These are phyloP conservation scores for Chroicocephalus ridibundus DNA, from an alignment of 2,113 vertebrate genomes.

Conservation along the genomic window DNA sequence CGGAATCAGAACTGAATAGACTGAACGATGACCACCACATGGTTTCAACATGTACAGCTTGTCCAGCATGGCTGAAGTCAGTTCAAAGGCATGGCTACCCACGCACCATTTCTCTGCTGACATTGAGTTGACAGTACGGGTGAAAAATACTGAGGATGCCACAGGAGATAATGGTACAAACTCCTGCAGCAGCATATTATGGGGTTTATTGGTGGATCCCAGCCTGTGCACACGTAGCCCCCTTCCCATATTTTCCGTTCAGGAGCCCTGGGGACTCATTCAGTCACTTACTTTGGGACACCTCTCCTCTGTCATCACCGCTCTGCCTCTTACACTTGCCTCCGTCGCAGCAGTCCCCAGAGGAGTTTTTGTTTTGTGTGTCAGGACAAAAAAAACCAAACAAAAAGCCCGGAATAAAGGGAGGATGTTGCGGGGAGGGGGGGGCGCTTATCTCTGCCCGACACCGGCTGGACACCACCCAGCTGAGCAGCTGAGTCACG, in stretches of 20 bases:
- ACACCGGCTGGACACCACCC: constrained; percentile 39
- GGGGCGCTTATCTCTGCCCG: constrained; percentile 39
- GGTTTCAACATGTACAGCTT: background rate
- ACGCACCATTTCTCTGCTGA: accelerated
- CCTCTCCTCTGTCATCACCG: constrained; percentile 55
- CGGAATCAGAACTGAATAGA: background rate
- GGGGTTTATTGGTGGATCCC: background rate
- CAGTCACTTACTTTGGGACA: constrained; percentile 53
- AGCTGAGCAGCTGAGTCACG: constrained; percentile 56
- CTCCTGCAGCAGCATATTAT: background rate
- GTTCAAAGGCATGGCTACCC: background rate
- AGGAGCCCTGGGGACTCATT: background rate
- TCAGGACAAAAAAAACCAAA: constrained; percentile 23
- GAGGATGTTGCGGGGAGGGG: background rate
- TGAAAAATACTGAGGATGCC: background rate
- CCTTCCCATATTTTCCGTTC: background rate
- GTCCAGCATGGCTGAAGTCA: background rate
- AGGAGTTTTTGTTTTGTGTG: background rate
- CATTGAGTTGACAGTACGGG: accelerated
- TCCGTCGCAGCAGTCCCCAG: background rate
- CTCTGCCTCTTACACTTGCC: background rate
- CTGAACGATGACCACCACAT: accelerated
- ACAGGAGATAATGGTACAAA: background rate
- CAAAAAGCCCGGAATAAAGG: constrained; percentile 59
- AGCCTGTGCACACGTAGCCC: background rate